These are phyloP conservation scores for Parasteatoda lunata DNA, from an alignment of 2,888 invertebrate genomes.

Conservation along the genomic window DNA sequence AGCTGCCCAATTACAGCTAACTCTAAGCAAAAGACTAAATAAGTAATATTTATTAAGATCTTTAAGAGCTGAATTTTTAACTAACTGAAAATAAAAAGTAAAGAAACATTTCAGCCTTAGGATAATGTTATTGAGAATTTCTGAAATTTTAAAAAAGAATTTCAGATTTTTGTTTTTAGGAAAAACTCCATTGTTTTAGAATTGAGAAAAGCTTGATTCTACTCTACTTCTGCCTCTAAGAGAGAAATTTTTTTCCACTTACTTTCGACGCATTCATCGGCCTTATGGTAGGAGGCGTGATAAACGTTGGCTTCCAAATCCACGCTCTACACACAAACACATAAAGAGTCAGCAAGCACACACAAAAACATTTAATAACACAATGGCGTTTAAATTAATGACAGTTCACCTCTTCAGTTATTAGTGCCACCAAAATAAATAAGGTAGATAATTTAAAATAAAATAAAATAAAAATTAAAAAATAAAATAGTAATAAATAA, in stretches of 20 bases:
- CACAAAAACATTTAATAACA: background rate
- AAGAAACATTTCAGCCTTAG: no score
- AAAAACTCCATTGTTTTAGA: no score
- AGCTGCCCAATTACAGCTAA: no score
- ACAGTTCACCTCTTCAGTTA: conserved; percentile 1
- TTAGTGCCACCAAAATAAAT: conserved; percentile 22
- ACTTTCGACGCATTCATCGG: conserved; percentile 63
- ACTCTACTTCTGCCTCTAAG: background rate
- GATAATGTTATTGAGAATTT: no score
- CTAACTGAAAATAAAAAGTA: no score
- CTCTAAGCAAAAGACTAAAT: no score
- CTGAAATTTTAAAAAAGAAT: no score
- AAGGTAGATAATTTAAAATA: conserved; percentile 30
- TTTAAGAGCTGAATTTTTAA: no score
- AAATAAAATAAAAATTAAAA: conserved; percentile 24
- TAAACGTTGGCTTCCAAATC: conserved; percentile 67
- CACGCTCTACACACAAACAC: conserved; percentile 53
- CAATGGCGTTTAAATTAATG: no score
- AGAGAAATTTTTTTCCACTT: conserved; percentile 21
- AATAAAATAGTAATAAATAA: conserved; percentile 5
- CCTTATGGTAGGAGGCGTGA: conserved; percentile 65
- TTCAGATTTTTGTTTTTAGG: no score
- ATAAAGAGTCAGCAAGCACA: conserved; percentile 52
- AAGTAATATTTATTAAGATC: no score
- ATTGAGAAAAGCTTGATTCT: no score